A percentile compares a stretch with the other conserved stretches of the same genome.
These are phyloP conservation scores for Odontocerum albicorne DNA, from an alignment of 2,888 invertebrate genomes.

Conservation along the genomic window DNA sequence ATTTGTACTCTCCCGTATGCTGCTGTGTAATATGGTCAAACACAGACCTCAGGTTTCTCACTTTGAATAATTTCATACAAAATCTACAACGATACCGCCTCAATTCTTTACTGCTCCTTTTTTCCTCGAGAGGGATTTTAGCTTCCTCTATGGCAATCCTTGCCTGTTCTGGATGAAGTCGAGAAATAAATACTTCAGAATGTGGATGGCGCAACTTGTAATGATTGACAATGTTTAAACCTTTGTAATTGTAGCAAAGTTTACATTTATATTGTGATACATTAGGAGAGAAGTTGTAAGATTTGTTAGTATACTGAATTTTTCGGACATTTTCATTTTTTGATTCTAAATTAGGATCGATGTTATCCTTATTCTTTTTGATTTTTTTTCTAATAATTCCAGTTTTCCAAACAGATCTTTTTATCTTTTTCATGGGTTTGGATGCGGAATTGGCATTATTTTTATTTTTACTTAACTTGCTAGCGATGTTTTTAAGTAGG, in stretches of 20 bases:
- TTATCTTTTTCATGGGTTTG: constrained; percentile 3
- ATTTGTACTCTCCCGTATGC: constrained; percentile 80
- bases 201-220: constrained; percentile 65
- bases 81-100: constrained; percentile 43
- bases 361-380: constrained; percentile 34
- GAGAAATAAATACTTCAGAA: constrained; percentile 65
- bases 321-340: background rate
- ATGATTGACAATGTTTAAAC: constrained; percentile 66
- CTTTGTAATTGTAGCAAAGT: constrained; percentile 57
- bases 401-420: constrained; percentile 48
- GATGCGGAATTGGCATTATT: background rate
- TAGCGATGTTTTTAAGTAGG: too few species aligned
- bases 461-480: constrained; percentile 7
- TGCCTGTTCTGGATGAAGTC: constrained; percentile 57
- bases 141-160: constrained; percentile 59
- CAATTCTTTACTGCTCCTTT: constrained; percentile 7
- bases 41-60: constrained; percentile 44
- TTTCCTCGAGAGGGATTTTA: background rate
- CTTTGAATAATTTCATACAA: constrained; percentile 37
- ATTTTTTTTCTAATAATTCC: constrained; percentile 46
- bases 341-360: background rate
- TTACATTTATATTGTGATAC: constrained; percentile 57
- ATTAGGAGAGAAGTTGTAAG: constrained; percentile 50
- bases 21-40: constrained; percentile 70
- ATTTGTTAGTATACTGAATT: constrained; percentile 41